Percentiles rank a stretch among this genome's conserved stretches.
These are phyloP conservation scores for Oncorhynchus masou DNA, from an alignment of 2,113 vertebrate species.

Conservation along the genomic window DNA sequence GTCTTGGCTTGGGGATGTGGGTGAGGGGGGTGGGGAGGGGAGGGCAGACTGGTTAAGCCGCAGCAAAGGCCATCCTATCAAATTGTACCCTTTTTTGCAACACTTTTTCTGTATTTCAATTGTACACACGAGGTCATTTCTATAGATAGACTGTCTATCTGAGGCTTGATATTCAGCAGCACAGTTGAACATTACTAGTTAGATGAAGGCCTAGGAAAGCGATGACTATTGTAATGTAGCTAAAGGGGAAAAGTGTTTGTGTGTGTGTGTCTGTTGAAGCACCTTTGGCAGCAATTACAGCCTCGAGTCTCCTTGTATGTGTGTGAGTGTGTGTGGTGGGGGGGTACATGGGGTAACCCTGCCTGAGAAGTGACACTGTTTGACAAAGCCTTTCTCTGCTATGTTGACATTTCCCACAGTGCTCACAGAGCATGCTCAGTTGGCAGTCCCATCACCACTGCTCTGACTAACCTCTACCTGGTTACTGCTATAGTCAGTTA, in stretches of 20 bases:
- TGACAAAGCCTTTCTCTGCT: not conserved
- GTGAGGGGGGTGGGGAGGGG: not conserved
- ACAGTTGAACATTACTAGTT: not conserved
- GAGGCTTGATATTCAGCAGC: not conserved
- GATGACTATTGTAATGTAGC: not conserved
- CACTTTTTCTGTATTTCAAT: conserved; percentile 11
- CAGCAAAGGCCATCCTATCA: conserved; percentile 38
- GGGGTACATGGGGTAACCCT: not conserved
- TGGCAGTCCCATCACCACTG: not conserved
- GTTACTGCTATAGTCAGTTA: not conserved
- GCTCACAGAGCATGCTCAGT: conserved; percentile 1
- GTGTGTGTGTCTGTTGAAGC: not conserved
- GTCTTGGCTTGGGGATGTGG: conserved; percentile 58
- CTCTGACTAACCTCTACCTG: not conserved
- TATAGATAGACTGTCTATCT: not conserved
- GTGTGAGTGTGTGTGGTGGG: not conserved
- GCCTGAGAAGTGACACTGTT: conserved; percentile 2
- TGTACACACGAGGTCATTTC: not conserved
- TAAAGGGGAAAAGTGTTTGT: not conserved
- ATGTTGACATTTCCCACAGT: not conserved
- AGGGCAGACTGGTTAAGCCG: not conserved
- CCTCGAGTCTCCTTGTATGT: not conserved
- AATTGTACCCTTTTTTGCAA: not conserved
- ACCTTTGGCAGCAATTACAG: too few species aligned
- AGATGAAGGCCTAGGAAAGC: not conserved